phyloP scores from a whole-genome alignment of 2,888 invertebrate genomes.

The Achlya flavicornis region DNA sequence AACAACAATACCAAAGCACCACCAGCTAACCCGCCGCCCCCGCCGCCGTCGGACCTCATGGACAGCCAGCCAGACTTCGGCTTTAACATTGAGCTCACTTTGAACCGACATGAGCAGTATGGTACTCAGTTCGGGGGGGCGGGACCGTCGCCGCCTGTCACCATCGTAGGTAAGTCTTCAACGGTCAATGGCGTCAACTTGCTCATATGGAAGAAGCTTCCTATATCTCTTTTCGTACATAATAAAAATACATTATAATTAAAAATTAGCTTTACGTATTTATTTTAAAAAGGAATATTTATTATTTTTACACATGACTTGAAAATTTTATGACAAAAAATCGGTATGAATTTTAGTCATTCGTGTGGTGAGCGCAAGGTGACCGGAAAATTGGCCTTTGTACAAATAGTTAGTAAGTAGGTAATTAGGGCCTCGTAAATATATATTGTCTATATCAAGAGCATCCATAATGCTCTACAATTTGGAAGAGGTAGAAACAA shows the following conservation, averaged over 20 bases:
- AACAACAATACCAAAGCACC: conserved; percentile 75
- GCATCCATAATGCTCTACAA: too few species aligned
- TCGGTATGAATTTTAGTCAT: neutral
- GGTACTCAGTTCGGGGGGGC: conserved; percentile 85
- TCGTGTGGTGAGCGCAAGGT: neutral
- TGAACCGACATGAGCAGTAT: conserved; percentile 89
- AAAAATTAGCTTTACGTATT: too few species aligned
- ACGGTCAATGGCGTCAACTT: neutral
- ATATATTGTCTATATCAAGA: too few species aligned
- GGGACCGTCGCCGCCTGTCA: conserved; percentile 57
- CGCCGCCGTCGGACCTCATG: conserved; percentile 78
- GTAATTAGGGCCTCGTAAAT: too few species aligned
- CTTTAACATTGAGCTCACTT: conserved; percentile 89
- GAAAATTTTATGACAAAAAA: neutral
- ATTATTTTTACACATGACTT: neutral
- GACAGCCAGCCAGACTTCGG: conserved; percentile 77
- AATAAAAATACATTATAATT: too few species aligned
- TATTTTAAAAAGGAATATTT: too few species aligned
- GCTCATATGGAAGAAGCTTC: neutral
- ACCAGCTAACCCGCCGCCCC: conserved; percentile 79
- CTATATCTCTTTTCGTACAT: neutral
- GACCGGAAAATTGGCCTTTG: too few species aligned
- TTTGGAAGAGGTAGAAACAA: too few species aligned
- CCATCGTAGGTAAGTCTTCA: conserved; percentile 74
- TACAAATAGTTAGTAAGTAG: too few species aligned